Evolutionary conservation across 2,113 vertebrate genomes (phyloP).

Genomic region (Oncorhynchus kisutch): DNA sequence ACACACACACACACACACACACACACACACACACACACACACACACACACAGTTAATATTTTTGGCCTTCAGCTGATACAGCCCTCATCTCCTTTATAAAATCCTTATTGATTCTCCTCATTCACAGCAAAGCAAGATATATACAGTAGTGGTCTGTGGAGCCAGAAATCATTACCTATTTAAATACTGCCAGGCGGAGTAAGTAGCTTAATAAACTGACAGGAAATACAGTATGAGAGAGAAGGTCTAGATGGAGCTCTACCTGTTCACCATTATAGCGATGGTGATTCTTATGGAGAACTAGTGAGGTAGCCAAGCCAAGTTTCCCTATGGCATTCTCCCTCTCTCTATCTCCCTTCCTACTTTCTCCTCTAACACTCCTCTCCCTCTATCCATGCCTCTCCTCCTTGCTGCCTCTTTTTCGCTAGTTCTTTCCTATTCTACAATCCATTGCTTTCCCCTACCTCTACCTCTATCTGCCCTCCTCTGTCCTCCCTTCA

Average conservation of each 20-base stretch:
- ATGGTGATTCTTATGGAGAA: background rate
- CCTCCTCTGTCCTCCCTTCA: no score
- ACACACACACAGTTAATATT: background rate
- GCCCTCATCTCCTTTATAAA: background rate
- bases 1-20: no score
- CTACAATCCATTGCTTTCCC: background rate
- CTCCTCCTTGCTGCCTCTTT: background rate
- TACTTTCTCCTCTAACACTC: background rate
- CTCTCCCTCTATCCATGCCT: constrained; percentile 16
- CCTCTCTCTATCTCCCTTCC: background rate
- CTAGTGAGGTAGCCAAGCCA: background rate
- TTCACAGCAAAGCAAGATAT: background rate
- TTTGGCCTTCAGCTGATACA: background rate
- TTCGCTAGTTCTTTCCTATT: background rate
- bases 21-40: no score
- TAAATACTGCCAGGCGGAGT: background rate
- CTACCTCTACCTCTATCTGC: background rate
- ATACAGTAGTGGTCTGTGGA: background rate
- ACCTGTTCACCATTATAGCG: background rate
- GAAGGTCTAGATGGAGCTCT: background rate
- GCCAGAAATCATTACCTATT: background rate
- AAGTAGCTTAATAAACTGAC: background rate
- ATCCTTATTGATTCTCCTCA: background rate
- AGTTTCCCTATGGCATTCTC: background rate
- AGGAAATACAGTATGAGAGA: background rate